A percentile compares a stretch with the other conserved stretches of the same genome.
Evolutionary conservation across 2,888 invertebrate species (phyloP).

Genomic region (Apocheima hispidaria): DNA sequence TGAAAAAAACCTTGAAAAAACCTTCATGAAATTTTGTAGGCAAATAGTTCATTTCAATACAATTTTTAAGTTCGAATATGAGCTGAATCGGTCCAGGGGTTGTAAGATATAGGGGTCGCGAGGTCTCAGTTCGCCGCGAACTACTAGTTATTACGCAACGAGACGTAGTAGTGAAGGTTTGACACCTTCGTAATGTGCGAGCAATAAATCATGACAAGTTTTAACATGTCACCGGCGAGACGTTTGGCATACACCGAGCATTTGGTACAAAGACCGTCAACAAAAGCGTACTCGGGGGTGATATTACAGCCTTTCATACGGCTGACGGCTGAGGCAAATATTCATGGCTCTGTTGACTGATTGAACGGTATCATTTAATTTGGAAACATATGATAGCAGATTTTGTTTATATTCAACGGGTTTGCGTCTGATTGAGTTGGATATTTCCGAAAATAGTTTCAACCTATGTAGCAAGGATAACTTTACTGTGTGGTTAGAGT

Average conservation of each 20-base stretch:
- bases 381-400: background rate
- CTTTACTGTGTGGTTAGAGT: too few species aligned
- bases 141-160: background rate
- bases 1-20: too few species aligned
- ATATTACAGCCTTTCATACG: slow-evolving; percentile 60
- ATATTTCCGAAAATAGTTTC: too few species aligned
- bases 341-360: slow-evolving; percentile 37
- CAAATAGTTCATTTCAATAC: too few species aligned
- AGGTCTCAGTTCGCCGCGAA: too few species aligned
- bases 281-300: slow-evolving; percentile 56
- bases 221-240: slow-evolving; percentile 57
- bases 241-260: slow-evolving; percentile 49
- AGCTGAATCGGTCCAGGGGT: too few species aligned
- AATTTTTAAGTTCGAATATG: too few species aligned
- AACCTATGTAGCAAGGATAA: too few species aligned
- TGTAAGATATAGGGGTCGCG: too few species aligned
- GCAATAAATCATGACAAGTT: slow-evolving; percentile 68
- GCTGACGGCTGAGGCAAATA: slow-evolving; percentile 64
- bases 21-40: too few species aligned
- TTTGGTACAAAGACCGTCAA: slow-evolving; percentile 54
- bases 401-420: background rate
- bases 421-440: too few species aligned
- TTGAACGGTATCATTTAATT: slow-evolving; percentile 35
- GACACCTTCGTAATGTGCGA: slow-evolving; percentile 53
- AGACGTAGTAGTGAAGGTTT: slow-evolving; percentile 41